phyloP scores from a whole-genome alignment of 2,888 invertebrate genomes.

The Copidosoma aretas region DNA sequence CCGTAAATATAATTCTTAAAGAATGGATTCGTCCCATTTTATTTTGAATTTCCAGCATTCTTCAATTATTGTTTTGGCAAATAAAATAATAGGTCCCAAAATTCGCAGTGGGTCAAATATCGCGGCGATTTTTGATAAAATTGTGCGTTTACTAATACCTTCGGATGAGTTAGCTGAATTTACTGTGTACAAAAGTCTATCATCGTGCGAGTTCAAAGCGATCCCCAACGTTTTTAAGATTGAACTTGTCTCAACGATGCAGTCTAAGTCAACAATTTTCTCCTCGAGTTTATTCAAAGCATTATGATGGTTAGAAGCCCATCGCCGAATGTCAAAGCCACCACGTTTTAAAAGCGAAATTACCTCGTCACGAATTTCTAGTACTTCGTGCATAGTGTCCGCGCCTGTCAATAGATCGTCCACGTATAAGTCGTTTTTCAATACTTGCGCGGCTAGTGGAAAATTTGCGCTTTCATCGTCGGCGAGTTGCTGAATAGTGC shows the following conservation, averaged over 20 bases:
- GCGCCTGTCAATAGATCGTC: conserved; percentile 3
- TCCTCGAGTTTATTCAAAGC: too few relatives aligned
- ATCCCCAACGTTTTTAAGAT: conserved; percentile 13
- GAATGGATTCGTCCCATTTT: not conserved
- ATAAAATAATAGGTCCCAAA: not conserved
- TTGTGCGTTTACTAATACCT: not conserved
- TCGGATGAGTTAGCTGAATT: not conserved
- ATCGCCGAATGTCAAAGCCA: conserved; percentile 4
- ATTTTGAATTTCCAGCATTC: conserved; percentile 11
- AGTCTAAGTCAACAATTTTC: not conserved
- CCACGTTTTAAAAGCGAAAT: not conserved
- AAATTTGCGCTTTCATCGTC: not conserved
- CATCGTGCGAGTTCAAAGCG: conserved; percentile 1
- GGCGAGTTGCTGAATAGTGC: not conserved
- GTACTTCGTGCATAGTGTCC: not conserved
- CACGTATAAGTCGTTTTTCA: conserved; percentile 8
- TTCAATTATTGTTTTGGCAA: conserved; percentile 10
- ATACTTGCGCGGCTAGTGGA: conserved; percentile 7
- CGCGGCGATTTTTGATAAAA: conserved; percentile 8
- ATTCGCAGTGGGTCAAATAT: conserved; percentile 10
- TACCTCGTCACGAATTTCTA: not conserved
- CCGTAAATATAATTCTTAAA: not conserved
- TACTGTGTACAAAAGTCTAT: not conserved
- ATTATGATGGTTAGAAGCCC: too few relatives aligned
- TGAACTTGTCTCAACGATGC: not conserved